Percentiles rank a stretch among this genome's conserved stretches.
phyloP scores from a whole-genome alignment of 2,113 vertebrate species.

The Tonatia bakeri region DNA sequence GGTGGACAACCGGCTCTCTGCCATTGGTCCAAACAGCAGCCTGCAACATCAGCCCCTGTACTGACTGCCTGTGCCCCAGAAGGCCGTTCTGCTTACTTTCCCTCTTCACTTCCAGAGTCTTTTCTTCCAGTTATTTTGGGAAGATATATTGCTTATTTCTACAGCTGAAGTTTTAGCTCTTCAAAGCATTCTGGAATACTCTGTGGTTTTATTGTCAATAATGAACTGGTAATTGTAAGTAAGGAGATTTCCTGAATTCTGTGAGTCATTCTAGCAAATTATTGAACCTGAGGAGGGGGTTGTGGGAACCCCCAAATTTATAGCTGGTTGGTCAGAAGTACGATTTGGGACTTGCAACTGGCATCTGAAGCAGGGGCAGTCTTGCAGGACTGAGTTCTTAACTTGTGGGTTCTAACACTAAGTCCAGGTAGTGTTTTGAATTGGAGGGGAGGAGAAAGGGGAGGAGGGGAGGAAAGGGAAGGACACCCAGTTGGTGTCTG shows the following conservation, averaged over 20 bases:
- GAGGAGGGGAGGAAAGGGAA: too few relatives aligned
- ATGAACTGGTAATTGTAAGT: neutral
- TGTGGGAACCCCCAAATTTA: neutral
- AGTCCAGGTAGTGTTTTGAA: neutral
- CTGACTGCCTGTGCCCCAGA: neutral
- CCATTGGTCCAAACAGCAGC: neutral
- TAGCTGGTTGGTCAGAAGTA: neutral
- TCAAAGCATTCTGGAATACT: neutral
- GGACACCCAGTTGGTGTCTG: neutral
- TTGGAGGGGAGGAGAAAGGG: too few relatives aligned
- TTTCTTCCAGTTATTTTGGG: neutral
- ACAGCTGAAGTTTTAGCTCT: constrained; percentile 14
- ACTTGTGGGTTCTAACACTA: neutral
- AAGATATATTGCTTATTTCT: neutral
- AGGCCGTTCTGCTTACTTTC: neutral
- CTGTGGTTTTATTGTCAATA: neutral
- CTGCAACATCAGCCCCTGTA: neutral
- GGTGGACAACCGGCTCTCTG: neutral
- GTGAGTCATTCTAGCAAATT: neutral
- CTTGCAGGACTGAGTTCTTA: neutral
- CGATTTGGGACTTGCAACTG: neutral
- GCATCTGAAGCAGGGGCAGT: neutral
- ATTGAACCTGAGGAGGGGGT: neutral
- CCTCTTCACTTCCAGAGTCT: neutral
- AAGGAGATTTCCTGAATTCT: neutral